Base-by-base conservation (phyloP, 2,888 invertebrate species). In the Cephus runcator region DNA sequence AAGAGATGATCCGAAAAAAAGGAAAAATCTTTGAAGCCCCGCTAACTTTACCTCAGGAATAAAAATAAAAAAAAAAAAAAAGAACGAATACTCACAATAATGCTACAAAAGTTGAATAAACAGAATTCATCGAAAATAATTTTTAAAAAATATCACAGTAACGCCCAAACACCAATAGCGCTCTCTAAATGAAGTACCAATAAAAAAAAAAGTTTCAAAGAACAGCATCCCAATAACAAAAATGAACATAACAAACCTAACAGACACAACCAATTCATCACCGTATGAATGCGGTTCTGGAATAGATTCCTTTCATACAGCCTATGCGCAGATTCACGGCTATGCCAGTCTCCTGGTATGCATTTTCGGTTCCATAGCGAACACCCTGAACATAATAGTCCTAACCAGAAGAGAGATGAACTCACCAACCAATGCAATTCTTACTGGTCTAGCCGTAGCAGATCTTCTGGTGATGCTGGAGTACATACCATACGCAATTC, bases 381-480 rank as follows among this genome's bases (percentile, higher is more conserved):
- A 98, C 91, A 94, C 96, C n/a, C 94, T 98, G 87, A 98, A 98
- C 92, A 96, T 98, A 81, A 95, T 96, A 69, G 97, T 98, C 15
- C 93, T 98, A 76, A 96, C 98, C 12, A 94, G 97, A 23, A 95
- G 96, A 40, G 97, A 98, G 91, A 98, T 98, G 98, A 93, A 94
- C 81, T 97, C 97, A 79, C 96, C 98, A 4, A 98, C 98, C 36
- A 98, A 98, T 92, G 95, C 96, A 76, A 97, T 98, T 79, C 94
- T 98, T 69, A 97, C 97, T 0, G 97, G 96, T 9, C 93, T 97
- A 40, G 98, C 98, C 0, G 95, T 98, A 12, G 97, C 98, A 30
- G 98, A 98, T 90, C 94, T 98, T 56, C 93, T 98, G n/a, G 98
- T 98, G 30, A 98, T 98, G 96, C 93, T 98, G 86, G 97, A 97